Percentiles rank a stretch among this genome's conserved stretches.
phyloP scores from a whole-genome alignment of 2,113 vertebrate genomes.

The Anoplopoma fimbria region DNA sequence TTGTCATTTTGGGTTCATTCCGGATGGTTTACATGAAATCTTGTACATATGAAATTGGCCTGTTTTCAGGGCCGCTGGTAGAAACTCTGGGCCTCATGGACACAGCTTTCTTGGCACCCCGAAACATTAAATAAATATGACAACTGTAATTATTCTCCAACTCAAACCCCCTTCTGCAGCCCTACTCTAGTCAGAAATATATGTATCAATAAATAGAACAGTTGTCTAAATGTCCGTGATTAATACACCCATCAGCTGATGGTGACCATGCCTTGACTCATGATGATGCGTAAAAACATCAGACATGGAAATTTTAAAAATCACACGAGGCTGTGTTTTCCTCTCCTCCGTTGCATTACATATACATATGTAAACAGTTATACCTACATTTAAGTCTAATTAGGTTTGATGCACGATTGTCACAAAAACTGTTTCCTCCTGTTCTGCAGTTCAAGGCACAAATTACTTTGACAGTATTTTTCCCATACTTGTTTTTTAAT shows the following conservation, averaged over 20 bases:
- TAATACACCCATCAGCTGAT: constrained; percentile 17
- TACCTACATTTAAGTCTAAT: not conserved
- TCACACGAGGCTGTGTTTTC: not conserved
- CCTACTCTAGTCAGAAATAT: not conserved
- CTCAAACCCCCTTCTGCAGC: not conserved
- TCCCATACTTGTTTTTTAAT: not conserved
- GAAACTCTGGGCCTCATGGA: not conserved
- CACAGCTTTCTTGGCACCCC: not conserved
- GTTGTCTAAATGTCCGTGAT: constrained; percentile 19
- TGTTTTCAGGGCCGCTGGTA: not conserved
- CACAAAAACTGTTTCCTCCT: not conserved
- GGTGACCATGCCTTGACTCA: constrained; percentile 18
- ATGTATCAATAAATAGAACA: not conserved
- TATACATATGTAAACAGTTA: not conserved
- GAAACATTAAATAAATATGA: not conserved
- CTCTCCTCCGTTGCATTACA: not conserved
- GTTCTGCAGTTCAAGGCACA: not conserved
- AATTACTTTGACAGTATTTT: not conserved
- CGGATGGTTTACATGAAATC: too few species aligned
- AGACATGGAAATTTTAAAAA: not conserved
- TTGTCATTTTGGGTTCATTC: not conserved
- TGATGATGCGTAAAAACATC: not conserved
- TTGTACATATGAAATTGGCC: not conserved
- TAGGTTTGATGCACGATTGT: not conserved
- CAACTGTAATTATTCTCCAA: not conserved